phyloP scores from a whole-genome alignment of 2,888 invertebrate species.

The Bugulina stolonifera region DNA sequence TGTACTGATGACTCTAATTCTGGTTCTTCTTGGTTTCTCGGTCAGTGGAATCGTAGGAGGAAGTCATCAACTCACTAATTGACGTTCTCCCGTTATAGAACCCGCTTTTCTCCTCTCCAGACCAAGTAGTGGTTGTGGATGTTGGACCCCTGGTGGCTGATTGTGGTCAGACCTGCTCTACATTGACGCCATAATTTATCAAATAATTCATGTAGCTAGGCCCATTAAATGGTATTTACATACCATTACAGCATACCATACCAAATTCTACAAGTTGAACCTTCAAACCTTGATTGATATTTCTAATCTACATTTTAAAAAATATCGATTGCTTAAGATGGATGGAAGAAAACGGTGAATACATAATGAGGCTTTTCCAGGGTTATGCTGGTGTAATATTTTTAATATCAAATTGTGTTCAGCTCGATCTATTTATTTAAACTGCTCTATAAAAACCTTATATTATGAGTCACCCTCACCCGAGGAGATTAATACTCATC shows the following conservation, averaged over 20 bases:
- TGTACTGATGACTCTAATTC: no score
- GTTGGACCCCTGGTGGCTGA: not conserved
- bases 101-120: not conserved
- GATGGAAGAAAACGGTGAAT: slow-evolving; percentile 2
- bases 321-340: not conserved
- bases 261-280: slow-evolving; percentile 20
- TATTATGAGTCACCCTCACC: no score
- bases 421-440: no score
- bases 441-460: no score
- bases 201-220: not conserved
- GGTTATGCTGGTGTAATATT: not conserved
- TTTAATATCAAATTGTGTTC: not conserved
- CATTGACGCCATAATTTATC: slow-evolving; percentile 13
- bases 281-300: not conserved
- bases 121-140: not conserved
- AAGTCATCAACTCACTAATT: no score
- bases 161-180: not conserved
- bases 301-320: not conserved
- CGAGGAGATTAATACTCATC: no score
- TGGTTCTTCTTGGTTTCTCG: no score
- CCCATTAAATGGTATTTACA: slow-evolving; percentile 20
- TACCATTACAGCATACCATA: slow-evolving; percentile 23
- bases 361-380: slow-evolving; percentile 2
- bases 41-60: no score
- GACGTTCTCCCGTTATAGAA: no score